Conservation (phyloP, 2,888 invertebrate species). For the Machimus rusticus region DNA sequence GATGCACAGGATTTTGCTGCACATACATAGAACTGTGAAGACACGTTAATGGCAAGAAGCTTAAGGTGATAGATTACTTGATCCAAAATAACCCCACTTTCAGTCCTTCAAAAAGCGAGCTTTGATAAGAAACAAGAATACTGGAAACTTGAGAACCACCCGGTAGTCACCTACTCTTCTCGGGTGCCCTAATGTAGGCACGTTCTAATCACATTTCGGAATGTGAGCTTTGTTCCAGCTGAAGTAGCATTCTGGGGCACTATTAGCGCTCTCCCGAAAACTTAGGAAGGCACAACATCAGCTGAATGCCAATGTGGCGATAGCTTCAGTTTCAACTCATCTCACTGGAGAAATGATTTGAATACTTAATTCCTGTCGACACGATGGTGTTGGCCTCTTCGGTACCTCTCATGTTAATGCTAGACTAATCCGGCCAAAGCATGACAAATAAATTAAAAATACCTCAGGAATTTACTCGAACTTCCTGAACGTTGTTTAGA, state of each 20-base stretch:
- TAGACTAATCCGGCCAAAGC: neutral
- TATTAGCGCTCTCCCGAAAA: neutral
- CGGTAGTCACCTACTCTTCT: neutral
- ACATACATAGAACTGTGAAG: neutral
- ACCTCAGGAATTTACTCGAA: neutral
- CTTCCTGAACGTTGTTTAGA: neutral
- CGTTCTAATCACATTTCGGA: conserved; percentile 28
- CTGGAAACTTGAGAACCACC: neutral
- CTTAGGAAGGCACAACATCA: neutral
- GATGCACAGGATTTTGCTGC: conserved; percentile 1
- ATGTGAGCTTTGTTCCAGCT: conserved; percentile 22
- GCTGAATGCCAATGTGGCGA: conserved; percentile 4
- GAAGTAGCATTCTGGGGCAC: conserved; percentile 5
- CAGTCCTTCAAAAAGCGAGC: neutral
- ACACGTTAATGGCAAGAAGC: conserved; percentile 1
- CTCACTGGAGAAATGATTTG: neutral
- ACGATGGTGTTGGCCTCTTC: neutral
- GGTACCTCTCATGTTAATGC: neutral
- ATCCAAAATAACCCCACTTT: neutral
- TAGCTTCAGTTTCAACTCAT: neutral
- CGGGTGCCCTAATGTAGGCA: conserved; percentile 12
- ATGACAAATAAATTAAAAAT: neutral
- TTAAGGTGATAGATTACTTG: conserved; percentile 30
- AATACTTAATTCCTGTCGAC: neutral
- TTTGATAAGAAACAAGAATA: conserved; percentile 29